phyloP scores from a whole-genome alignment of 2,797 vertebrate species.

The Sebastes matsubarae region DNA sequence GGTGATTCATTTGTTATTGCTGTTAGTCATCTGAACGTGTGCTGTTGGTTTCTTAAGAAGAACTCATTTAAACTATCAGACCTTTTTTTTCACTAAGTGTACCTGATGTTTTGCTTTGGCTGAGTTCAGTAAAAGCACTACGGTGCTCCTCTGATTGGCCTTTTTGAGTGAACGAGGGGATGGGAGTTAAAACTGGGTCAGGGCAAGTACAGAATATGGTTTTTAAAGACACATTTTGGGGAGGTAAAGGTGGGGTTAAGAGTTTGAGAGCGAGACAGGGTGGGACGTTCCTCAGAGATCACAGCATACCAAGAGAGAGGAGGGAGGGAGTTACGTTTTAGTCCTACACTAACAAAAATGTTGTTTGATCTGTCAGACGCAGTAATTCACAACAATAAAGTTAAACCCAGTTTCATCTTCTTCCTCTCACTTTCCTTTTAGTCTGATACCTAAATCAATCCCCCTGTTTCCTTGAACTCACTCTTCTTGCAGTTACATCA shows the following conservation, averaged over 20 bases:
- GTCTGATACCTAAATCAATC: slow-evolving; percentile 54
- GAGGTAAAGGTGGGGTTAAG: slow-evolving; percentile 56
- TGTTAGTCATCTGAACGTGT: slow-evolving; percentile 50
- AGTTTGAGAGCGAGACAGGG: slow-evolving; percentile 41
- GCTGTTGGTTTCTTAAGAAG: slow-evolving; percentile 28
- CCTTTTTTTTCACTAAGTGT: background rate
- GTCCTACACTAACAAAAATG: slow-evolving; percentile 60
- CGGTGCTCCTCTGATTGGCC: background rate
- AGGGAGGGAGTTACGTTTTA: slow-evolving; percentile 54
- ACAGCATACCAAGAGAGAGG: slow-evolving; percentile 46
- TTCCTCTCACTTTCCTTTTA: slow-evolving; percentile 41
- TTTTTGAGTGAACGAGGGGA: background rate
- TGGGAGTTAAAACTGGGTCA: slow-evolving; percentile 12
- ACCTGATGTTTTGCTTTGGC: slow-evolving; percentile 42
- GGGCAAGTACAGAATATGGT: background rate
- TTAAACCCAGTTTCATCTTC: slow-evolving; percentile 59
- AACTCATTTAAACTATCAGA: slow-evolving; percentile 15
- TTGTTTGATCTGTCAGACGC: slow-evolving; percentile 67
- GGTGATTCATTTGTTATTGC: slow-evolving; percentile 67
- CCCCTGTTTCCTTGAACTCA: slow-evolving; percentile 26
- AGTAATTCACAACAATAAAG: slow-evolving; percentile 67
- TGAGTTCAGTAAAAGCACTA: background rate
- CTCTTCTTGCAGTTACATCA: background rate
- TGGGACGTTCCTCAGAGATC: slow-evolving; percentile 49
- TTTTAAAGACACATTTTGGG: slow-evolving; percentile 24